Evolutionary conservation across 2,797 vertebrate species (phyloP), one percentile per base, ranked within the genome.

Genomic region (Coregonus suidteri): DNA sequence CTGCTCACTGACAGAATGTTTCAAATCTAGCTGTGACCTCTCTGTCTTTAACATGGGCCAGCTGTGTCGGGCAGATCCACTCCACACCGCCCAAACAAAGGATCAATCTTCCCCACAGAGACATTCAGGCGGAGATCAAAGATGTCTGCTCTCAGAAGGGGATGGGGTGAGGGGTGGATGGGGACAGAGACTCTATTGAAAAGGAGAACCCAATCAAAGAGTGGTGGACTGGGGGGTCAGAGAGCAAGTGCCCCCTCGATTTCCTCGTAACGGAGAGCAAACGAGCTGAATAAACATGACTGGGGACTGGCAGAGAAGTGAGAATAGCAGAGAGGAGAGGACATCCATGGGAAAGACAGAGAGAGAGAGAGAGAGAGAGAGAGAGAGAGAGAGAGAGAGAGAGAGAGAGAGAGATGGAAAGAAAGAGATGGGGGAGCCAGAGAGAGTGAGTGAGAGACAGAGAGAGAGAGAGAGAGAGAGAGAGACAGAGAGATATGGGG

Each of bases 1-100:
- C 30, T 35, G 53, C 25, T 31, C 34, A 14, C 25, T 30, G 4
- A 1, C 62, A 47, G 62, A 66, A 14, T 34, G 25, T 20, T 13
- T 25, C 6, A 6, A 9, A 47, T 47, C 41, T 13, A 47, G 9
- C 76, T 75, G 35, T 81, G 75, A 79, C 77, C 77, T 85, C 47
- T 56, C 30, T 56, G 83, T 62, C 56, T 75, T 54, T 75, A 64
- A 70, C 70, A 81, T 73, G 74, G 85, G 53, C 76, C 88, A 88
- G 82, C 86, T 90, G 86, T 69, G 85, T 74, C 75, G 41, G 83
- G 86, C 79, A 81, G 84, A 86, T 83, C 79, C 79, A 81, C 84
- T 85, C 82, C 82, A 70, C 83, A 74, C 83, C 65, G 30, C 52
- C 75, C 74, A 84, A 86, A 91, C 86, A 88, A 90, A 82, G 82